phyloP scores from a whole-genome alignment of 92 coral and sea anemone genomes.

The Metridium senile region DNA sequence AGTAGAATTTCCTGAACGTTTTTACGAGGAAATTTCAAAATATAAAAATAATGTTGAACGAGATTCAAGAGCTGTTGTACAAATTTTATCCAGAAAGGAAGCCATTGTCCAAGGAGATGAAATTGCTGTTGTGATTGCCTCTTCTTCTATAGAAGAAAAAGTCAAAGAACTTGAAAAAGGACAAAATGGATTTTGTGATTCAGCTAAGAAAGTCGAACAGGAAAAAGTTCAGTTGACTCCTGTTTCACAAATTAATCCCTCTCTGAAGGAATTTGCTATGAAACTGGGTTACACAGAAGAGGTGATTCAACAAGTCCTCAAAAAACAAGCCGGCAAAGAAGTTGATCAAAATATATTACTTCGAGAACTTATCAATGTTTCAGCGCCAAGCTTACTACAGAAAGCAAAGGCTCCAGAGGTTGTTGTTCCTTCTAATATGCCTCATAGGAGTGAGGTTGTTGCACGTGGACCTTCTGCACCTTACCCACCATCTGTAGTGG shows the following conservation, averaged over 20 bases:
- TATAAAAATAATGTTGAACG: conserved; percentile 52
- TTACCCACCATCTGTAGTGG: not conserved
- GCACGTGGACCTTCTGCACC: conserved; percentile 9
- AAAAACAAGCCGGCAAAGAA: conserved; percentile 75
- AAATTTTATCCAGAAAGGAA: conserved; percentile 45
- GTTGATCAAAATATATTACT: conserved; percentile 87
- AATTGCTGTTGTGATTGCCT: conserved; percentile 67
- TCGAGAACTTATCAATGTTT: conserved; percentile 73
- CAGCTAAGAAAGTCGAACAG: not conserved
- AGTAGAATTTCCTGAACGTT: conserved; percentile 40
- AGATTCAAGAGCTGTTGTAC: conserved; percentile 67
- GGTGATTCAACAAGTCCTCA: conserved; percentile 75
- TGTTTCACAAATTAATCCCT: conserved; percentile 58
- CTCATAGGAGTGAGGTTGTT: conserved; percentile 17
- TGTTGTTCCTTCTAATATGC: not conserved
- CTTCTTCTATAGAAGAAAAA: conserved; percentile 66
- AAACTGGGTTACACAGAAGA: conserved; percentile 90
- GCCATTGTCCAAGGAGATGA: conserved; percentile 64
- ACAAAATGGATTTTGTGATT: not conserved
- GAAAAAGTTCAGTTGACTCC: conserved; percentile 14
- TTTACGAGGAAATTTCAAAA: conserved; percentile 37
- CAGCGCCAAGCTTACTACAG: conserved; percentile 44
- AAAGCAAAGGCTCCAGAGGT: conserved; percentile 19
- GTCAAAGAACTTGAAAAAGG: conserved; percentile 36
- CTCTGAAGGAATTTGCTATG: conserved; percentile 85